Evolutionary conservation across 2,888 invertebrate genomes (phyloP).

Genomic region (Caenorhabditis japonica): DNA sequence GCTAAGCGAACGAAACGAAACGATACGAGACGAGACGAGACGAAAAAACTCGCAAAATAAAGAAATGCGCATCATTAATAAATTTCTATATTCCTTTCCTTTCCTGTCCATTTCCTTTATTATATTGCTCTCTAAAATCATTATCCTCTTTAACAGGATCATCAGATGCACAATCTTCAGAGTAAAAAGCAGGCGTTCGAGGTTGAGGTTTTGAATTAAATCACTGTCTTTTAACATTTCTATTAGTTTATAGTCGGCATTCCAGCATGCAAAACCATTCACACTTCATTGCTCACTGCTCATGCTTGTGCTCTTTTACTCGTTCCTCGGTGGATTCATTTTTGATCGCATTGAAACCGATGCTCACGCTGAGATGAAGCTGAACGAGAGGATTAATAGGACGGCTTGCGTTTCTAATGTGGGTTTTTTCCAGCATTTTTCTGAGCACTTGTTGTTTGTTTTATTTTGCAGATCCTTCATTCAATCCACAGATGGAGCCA

Average conservation of each 20-base stretch:
- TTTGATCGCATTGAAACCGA: conserved; percentile 73
- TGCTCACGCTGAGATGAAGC: conserved; percentile 61
- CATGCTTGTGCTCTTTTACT: conserved; percentile 70
- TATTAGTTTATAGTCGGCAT: neutral
- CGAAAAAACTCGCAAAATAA: conserved; percentile 20
- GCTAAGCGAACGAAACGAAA: conserved; percentile 13
- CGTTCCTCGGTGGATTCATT: conserved; percentile 73
- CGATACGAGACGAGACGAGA: no score
- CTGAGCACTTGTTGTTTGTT: conserved; percentile 12
- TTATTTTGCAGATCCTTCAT: conserved; percentile 41
- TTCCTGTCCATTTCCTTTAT: no score
- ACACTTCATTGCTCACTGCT: conserved; percentile 73
- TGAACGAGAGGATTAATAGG: conserved; percentile 54
- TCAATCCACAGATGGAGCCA: conserved; percentile 29
- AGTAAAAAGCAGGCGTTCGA: conserved; percentile 54
- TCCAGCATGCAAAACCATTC: conserved; percentile 75
- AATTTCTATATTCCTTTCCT: conserved; percentile 9
- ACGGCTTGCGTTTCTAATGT: conserved; percentile 66
- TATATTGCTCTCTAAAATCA: conserved; percentile 10
- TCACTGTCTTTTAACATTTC: neutral
- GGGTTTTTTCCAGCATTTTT: conserved; percentile 11
- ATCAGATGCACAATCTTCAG: conserved; percentile 59
- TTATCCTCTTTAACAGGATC: conserved; percentile 20
- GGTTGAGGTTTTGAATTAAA: conserved; percentile 46
- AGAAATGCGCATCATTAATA: conserved; percentile 33